phyloP scores from a whole-genome alignment of 2,113 vertebrate genomes.

The Greenwoodochromis staneri region DNA sequence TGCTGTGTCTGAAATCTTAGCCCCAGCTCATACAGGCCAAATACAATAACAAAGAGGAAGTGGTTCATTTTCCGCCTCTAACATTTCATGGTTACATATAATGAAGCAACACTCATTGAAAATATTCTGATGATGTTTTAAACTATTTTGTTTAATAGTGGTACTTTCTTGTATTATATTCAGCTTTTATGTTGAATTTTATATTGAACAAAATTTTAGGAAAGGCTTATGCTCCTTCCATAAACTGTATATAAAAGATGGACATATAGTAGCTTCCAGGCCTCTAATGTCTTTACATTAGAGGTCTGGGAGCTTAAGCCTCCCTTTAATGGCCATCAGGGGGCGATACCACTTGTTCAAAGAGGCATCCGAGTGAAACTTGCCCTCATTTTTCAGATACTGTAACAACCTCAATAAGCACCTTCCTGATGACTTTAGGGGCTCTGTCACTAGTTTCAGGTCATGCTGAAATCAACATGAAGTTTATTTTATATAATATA shows the following conservation, averaged over 20 bases:
- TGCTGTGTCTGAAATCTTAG: not conserved
- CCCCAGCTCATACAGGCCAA: slow-evolving; percentile 1
- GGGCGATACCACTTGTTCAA: not conserved
- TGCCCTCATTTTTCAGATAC: not conserved
- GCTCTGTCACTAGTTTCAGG: not conserved
- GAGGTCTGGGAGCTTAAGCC: not conserved
- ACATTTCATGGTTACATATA: not conserved
- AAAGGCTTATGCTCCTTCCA: not conserved
- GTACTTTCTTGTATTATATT: not conserved
- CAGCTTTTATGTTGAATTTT: not conserved
- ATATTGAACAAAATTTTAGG: not conserved
- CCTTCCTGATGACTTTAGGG: not conserved
- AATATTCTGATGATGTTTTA: not conserved
- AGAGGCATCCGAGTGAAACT: not conserved
- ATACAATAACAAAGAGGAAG: slow-evolving; percentile 3
- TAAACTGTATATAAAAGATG: not conserved
- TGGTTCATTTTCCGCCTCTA: not conserved
- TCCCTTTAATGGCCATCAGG: not conserved
- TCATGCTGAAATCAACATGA: not conserved
- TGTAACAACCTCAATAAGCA: not conserved
- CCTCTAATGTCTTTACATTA: not conserved
- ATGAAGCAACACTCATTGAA: not conserved
- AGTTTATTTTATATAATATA: not conserved
- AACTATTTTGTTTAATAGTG: not conserved
- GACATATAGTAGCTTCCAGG: not conserved